A percentile compares a stretch with the other conserved stretches of the same genome.
Evolutionary conservation across 2,113 vertebrate species (phyloP).

Genomic region (Pantherophis guttatus): DNA sequence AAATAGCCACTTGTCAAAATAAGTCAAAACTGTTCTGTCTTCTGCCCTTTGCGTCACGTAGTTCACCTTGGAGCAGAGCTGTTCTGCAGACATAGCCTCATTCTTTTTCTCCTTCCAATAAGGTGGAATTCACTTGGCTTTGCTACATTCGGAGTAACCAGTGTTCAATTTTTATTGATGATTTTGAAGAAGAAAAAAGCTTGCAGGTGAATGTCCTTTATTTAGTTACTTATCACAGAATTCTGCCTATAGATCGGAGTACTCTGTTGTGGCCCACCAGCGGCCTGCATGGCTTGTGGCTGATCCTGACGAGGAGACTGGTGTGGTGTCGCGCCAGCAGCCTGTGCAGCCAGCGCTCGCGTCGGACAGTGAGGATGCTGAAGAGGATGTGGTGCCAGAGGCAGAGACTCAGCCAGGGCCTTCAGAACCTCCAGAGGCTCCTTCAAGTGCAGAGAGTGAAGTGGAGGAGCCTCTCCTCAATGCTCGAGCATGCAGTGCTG

Average conservation of each 20-base stretch:
- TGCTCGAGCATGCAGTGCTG: too few species aligned
- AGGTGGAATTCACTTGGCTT: background rate
- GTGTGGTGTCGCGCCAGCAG: too few species aligned
- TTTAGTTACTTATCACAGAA: background rate
- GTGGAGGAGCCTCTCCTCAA: too few species aligned
- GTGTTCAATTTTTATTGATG: background rate
- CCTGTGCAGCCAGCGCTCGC: too few species aligned
- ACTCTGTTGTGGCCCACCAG: background rate
- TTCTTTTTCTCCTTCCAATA: background rate
- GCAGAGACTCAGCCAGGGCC: too few species aligned
- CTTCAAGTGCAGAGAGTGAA: too few species aligned
- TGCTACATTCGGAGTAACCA: background rate
- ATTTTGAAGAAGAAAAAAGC: background rate
- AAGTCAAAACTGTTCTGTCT: constrained; percentile 25
- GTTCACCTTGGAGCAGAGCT: constrained; percentile 17
- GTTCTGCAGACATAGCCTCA: background rate
- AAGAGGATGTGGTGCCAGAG: too few species aligned
- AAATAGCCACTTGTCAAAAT: constrained; percentile 43
- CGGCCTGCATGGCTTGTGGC: too few species aligned
- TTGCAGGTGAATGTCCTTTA: background rate
- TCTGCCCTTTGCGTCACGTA: constrained; percentile 3
- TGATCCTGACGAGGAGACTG: too few species aligned
- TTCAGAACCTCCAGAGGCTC: too few species aligned
- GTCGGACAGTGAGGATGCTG: too few species aligned
- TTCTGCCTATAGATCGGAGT: background rate